A percentile compares a stretch with the other conserved stretches of the same genome.
Evolutionary conservation across 2,888 invertebrate species (phyloP).

Genomic region (Tipula vernalis): DNA sequence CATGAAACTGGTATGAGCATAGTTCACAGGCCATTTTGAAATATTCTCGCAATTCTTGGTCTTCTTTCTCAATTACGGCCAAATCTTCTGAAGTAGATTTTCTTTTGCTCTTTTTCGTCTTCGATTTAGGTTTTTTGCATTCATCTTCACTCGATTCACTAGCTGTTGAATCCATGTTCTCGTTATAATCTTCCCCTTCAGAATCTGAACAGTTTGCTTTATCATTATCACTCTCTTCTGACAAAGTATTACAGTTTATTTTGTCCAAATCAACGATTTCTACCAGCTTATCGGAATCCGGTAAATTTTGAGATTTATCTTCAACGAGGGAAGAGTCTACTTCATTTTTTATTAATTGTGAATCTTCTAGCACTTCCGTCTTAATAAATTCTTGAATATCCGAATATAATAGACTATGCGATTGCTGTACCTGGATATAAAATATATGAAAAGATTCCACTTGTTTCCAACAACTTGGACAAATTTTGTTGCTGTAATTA

Average conservation of each 20-base stretch:
- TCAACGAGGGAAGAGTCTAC: not conserved
- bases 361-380: not conserved
- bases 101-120: not conserved
- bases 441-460: constrained; percentile 29
- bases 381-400: not conserved
- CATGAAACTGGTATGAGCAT: constrained; percentile 14
- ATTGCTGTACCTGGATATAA: constrained; percentile 27
- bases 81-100: not conserved
- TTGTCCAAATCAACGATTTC: not conserved
- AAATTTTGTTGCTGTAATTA: constrained; percentile 28
- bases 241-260: not conserved
- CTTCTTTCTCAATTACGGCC: not conserved
- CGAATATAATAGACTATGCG: constrained; percentile 21
- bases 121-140: not conserved
- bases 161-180: not conserved
- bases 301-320: not conserved
- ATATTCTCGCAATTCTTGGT: constrained; percentile 11
- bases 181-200: not conserved
- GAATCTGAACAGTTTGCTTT: not conserved
- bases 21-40: constrained; percentile 19
- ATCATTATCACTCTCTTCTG: too few species aligned
- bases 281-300: not conserved
- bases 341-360: not conserved
- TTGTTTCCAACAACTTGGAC: constrained; percentile 28
- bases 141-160: not conserved